Evolutionary conservation across 2,888 invertebrate species (phyloP), one percentile per base, ranked within the genome.

Genomic region (Baccha elongata): DNA sequence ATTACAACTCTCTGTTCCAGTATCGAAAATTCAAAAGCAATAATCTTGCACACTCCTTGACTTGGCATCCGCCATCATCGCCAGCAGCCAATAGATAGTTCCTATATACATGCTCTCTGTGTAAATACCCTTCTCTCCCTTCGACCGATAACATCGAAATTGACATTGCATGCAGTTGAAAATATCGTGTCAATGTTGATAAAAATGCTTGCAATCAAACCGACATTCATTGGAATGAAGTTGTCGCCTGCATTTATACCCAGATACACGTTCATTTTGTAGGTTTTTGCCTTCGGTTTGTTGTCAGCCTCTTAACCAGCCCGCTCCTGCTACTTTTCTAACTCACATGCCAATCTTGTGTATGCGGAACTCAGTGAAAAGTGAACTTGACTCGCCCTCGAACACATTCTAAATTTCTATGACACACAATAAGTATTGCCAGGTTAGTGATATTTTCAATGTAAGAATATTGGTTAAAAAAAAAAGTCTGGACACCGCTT

Each of bases 161-260:
- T 71, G 52, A 65, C 75, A 75, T 60, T 60, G 71, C 74, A 71
- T 81, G 75, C 69, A 71, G 58, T 58, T 67, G 75, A 65, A 71
- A 71, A 58, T 46, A 71, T 65, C 71, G 65, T 81, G 75, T 75
- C 80, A 81, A 81, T 75, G 69, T 75, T 69, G 69, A 52, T 42
- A 65, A 65, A 60, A 69, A 71, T 52, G 46, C 46, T 60, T 75
- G 69, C 75, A 65, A 65, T 81, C 71, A 65, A 65, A 81, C 71
- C 65, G 80, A 75, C 80, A 81, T 69, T 67, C 80, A 68, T 15
- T 62, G 32, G 64, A 26, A 64, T 62, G 42, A 35, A 60, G 48
- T 42, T 73, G 60, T 62, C 40, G 46, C 17, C 62, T 23, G n/a
- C n/a, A 6, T 40, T 53, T 40, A 40, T 72, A 19, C 29, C 32